Conservation (phyloP, 2,113 vertebrate species). For the Alethe castanea region DNA sequence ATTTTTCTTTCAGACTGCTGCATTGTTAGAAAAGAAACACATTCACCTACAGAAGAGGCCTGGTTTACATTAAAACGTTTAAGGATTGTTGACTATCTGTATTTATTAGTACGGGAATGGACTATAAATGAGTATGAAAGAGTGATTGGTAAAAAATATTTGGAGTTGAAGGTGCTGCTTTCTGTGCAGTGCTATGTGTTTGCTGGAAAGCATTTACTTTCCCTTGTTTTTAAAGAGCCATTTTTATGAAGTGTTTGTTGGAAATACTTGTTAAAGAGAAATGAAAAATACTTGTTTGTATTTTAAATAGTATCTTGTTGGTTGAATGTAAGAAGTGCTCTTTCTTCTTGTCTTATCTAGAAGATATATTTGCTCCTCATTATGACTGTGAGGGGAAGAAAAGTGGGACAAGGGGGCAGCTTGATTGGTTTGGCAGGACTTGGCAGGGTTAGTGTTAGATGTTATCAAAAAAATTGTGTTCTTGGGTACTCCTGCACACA, state of each 20-base stretch:
- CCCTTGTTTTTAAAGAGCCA: constrained; percentile 20
- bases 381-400: neutral
- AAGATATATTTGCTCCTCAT: neutral
- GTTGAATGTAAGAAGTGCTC: neutral
- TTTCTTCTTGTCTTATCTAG: neutral
- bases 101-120: neutral
- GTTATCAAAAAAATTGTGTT: neutral
- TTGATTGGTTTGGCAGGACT: neutral
- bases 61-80: neutral
- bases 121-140: neutral
- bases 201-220: constrained; percentile 23
- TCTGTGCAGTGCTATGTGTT: neutral
- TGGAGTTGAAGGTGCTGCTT: constrained; percentile 4
- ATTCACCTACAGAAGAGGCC: neutral
- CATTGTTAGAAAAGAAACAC: neutral
- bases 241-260: constrained; percentile 56
- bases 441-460: neutral
- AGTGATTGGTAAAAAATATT: neutral
- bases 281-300: neutral
- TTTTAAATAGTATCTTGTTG: neutral
- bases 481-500: neutral
- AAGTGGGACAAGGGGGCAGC: neutral
- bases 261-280: constrained; percentile 18
- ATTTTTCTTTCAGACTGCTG: neutral
- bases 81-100: neutral